Percentiles rank a stretch among this genome's conserved stretches.
phyloP scores from a whole-genome alignment of 2,888 invertebrate species.

The Hyposoter dolosus region DNA sequence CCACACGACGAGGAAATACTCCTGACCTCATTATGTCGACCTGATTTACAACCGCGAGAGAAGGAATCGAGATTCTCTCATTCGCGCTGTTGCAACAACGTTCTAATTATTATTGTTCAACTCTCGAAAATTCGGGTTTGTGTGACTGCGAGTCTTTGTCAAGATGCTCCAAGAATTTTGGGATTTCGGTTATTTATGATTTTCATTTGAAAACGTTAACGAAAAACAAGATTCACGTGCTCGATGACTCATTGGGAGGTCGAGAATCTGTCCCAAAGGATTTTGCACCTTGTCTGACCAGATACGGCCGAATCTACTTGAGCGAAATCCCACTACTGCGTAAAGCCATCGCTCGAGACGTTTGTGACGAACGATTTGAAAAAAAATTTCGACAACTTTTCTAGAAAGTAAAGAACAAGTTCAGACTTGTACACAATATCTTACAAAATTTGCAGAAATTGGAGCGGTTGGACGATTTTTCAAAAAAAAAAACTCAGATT shows the following conservation, averaged over 20 bases:
- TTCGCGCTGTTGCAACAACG: constrained; percentile 2
- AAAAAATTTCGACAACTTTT: neutral
- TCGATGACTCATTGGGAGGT: neutral
- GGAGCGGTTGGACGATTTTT: no score
- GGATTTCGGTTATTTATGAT: neutral
- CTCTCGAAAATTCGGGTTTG: constrained; percentile 1
- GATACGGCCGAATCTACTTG: neutral
- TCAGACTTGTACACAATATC: no score
- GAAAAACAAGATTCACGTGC: neutral
- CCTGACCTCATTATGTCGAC: constrained; percentile 66
- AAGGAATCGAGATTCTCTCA: constrained; percentile 44
- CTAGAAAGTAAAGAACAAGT: no score
- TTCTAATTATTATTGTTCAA: constrained; percentile 55
- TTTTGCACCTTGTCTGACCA: neutral
- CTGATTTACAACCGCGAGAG: constrained; percentile 55
- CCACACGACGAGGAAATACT: constrained; percentile 62
- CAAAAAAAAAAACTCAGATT: no score
- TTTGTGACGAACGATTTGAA: neutral
- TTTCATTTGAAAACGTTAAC: neutral
- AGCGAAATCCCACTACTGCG: neutral
- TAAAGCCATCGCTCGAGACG: neutral
- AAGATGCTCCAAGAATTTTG: constrained; percentile 7
- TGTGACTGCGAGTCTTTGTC: neutral
- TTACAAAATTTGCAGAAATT: no score
- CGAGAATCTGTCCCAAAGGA: neutral